These are phyloP conservation scores for Nomada ruficornis DNA, from an alignment of 2,888 invertebrate species.

Conservation along the genomic window DNA sequence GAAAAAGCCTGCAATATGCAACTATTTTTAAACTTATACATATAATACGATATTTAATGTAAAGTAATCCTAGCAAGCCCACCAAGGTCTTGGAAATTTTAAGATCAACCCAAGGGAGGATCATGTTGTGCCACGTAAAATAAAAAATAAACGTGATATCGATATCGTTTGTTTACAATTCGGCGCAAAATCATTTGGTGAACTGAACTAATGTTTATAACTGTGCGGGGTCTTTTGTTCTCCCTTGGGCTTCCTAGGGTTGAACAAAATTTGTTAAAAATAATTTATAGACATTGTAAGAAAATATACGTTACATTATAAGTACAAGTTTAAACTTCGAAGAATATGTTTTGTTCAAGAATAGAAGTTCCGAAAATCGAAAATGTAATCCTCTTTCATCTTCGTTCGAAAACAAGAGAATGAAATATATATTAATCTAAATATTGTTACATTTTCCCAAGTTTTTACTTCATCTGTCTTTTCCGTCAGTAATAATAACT, in stretches of 20 bases:
- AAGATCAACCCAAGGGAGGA: too few relatives aligned
- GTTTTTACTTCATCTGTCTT: neutral
- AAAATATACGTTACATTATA: neutral
- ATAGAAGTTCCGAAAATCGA: neutral
- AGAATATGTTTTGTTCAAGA: neutral
- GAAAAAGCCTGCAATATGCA: constrained; percentile 19
- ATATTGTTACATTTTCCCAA: neutral
- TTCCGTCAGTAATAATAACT: neutral
- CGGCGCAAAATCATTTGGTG: too few relatives aligned
- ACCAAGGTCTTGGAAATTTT: too few relatives aligned
- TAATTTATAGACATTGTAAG: neutral
- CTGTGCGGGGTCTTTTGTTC: too few relatives aligned
- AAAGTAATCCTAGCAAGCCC: neutral
- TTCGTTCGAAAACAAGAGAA: neutral
- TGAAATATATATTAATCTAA: neutral
- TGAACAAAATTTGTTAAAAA: neutral
- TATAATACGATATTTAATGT: neutral
- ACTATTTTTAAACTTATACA: constrained; percentile 2
- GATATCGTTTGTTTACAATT: too few relatives aligned
- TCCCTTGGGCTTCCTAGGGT: too few relatives aligned
- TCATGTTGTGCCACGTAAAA: too few relatives aligned
- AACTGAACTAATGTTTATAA: too few relatives aligned
- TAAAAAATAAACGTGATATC: too few relatives aligned
- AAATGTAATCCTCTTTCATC: neutral
- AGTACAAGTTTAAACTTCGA: neutral